phyloP scores from a whole-genome alignment of 2,888 invertebrate species.

The Dinocampus coccinellae region DNA sequence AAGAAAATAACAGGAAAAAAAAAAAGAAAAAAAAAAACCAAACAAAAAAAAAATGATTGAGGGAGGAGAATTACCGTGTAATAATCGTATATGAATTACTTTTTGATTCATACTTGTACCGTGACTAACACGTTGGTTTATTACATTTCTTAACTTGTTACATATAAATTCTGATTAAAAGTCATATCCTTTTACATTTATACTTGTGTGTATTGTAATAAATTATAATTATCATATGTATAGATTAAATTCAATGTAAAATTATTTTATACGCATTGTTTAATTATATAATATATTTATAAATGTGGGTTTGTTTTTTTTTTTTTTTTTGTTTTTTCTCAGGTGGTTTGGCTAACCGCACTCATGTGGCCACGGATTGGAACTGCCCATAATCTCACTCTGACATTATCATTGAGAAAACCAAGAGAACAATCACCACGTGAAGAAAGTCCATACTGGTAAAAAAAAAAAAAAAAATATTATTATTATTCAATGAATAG shows the following conservation, averaged over 20 bases:
- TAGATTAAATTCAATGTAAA: no score
- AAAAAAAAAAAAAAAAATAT: no score
- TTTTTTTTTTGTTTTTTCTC: constrained; percentile 42
- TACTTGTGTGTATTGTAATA: neutral
- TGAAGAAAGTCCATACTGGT: constrained; percentile 64
- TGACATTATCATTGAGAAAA: constrained; percentile 61
- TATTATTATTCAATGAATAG: no score
- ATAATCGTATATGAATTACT: constrained; percentile 39
- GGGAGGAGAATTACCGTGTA: constrained; percentile 6
- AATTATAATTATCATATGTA: no score
- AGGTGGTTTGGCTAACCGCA: constrained; percentile 76
- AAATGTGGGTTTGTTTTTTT: no score
- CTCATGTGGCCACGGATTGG: constrained; percentile 69
- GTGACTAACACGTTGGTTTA: constrained; percentile 77
- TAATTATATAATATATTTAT: no score
- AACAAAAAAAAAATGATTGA: neutral
- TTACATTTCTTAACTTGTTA: constrained; percentile 39
- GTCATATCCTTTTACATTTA: neutral
- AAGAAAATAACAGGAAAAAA: no score
- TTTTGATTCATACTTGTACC: constrained; percentile 59
- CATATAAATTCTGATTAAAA: constrained; percentile 6
- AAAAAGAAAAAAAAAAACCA: no score
- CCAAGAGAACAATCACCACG: constrained; percentile 61
- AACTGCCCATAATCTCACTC: constrained; percentile 66
- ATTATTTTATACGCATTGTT: no score